These are phyloP conservation scores for Allygus modestus DNA, from an alignment of 2,888 invertebrate species.

Conservation along the genomic window DNA sequence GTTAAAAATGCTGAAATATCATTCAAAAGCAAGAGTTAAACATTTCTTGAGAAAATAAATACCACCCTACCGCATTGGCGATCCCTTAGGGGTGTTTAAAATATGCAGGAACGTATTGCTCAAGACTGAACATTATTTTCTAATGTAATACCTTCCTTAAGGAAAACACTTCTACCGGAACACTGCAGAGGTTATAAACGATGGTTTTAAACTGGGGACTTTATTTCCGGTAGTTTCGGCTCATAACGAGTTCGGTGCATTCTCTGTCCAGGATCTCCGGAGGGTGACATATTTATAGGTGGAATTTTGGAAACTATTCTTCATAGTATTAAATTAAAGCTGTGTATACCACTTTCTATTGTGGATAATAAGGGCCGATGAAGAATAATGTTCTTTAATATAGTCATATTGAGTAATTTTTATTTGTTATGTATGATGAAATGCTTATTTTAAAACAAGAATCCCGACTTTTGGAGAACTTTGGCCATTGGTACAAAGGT, in stretches of 20 bases:
- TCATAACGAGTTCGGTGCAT: not conserved
- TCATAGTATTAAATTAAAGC: too few species aligned
- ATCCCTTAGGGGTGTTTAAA: conserved; percentile 4
- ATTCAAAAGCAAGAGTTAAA: not conserved
- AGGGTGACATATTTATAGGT: not conserved
- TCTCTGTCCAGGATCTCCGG: not conserved
- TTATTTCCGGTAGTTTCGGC: not conserved
- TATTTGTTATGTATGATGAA: too few species aligned
- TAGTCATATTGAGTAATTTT: too few species aligned
- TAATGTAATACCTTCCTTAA: conserved; percentile 26
- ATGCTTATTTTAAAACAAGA: too few species aligned
- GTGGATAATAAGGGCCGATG: too few species aligned
- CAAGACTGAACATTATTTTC: conserved; percentile 7
- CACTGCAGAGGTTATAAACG: conserved; percentile 10
- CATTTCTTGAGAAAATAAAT: not conserved
- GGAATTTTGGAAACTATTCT: too few species aligned
- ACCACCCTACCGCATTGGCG: not conserved
- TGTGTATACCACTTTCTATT: too few species aligned
- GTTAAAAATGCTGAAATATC: too few species aligned
- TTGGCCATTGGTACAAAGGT: too few species aligned
- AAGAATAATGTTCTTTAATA: too few species aligned
- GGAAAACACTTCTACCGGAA: conserved; percentile 21
- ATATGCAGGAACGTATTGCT: conserved; percentile 14
- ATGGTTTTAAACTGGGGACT: conserved; percentile 26
- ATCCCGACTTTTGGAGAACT: too few species aligned